These are phyloP conservation scores for Styela plicata DNA, from an alignment of 23 tunicate genomes.

Conservation along the genomic window DNA sequence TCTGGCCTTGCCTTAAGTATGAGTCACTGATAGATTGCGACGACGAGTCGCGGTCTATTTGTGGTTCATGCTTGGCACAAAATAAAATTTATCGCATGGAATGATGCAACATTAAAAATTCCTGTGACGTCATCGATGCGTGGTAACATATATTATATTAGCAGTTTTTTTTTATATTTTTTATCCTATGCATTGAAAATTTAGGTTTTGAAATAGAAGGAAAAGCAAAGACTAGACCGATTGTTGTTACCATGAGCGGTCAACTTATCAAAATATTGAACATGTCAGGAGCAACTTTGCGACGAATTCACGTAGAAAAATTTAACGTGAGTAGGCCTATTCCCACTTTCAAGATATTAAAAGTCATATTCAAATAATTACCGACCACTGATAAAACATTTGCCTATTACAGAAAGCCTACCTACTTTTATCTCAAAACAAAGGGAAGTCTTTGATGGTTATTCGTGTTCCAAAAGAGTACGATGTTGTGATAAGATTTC, in stretches of 20 bases:
- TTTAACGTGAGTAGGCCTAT: constrained; percentile 53
- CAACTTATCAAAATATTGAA: constrained; percentile 34
- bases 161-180: too few relatives aligned
- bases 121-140: too few relatives aligned
- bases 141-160: too few relatives aligned
- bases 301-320: constrained; percentile 39
- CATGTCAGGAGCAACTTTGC: constrained; percentile 19
- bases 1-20: too few relatives aligned
- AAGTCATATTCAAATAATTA: too few relatives aligned
- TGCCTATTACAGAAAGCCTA: constrained; percentile 48
- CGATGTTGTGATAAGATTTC: constrained; percentile 70
- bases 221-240: constrained; percentile 42
- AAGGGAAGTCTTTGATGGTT: constrained; percentile 60
- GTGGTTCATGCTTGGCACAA: too few relatives aligned
- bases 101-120: too few relatives aligned
- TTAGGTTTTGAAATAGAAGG: constrained; percentile 86
- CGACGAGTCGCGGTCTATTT: too few relatives aligned
- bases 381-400: not conserved
- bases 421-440: constrained; percentile 58
- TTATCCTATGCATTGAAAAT: too few relatives aligned
- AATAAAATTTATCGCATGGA: too few relatives aligned
- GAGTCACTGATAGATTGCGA: too few relatives aligned
- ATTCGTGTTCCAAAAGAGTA: constrained; percentile 89
- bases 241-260: constrained; percentile 43
- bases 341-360: not conserved